These are phyloP conservation scores for Hippolais icterina DNA, from an alignment of 2,113 vertebrate species.

Conservation along the genomic window DNA sequence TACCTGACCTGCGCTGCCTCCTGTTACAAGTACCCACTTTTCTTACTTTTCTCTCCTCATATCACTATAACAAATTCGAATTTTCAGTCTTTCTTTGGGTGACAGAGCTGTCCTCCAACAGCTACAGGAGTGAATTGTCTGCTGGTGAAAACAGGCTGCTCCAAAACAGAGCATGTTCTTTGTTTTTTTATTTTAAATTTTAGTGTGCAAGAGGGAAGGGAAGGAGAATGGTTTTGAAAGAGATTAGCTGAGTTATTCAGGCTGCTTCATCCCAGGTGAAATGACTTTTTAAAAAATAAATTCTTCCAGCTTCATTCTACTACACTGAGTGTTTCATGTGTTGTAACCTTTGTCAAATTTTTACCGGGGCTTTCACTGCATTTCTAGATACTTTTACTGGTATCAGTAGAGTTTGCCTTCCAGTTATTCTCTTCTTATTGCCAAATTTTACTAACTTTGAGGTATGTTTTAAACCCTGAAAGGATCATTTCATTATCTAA, in stretches of 20 bases:
- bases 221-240: not conserved
- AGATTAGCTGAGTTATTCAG: not conserved
- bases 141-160: not conserved
- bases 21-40: not conserved
- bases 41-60: not conserved
- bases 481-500: not conserved
- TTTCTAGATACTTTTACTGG: not conserved
- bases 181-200: not conserved
- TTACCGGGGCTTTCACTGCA: not conserved
- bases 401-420: not conserved
- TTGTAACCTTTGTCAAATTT: not conserved
- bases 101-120: not conserved
- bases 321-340: not conserved
- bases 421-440: not conserved
- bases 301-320: not conserved
- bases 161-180: not conserved
- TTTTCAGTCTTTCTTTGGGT: not conserved
- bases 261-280: not conserved
- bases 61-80: not conserved
- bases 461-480: not conserved
- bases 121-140: not conserved
- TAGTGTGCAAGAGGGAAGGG: not conserved
- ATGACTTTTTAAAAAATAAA: not conserved
- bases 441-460: not conserved
- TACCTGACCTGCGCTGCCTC: not conserved